Conservation (phyloP, 2,888 invertebrate species). For the Tuberolachnus salignus region DNA sequence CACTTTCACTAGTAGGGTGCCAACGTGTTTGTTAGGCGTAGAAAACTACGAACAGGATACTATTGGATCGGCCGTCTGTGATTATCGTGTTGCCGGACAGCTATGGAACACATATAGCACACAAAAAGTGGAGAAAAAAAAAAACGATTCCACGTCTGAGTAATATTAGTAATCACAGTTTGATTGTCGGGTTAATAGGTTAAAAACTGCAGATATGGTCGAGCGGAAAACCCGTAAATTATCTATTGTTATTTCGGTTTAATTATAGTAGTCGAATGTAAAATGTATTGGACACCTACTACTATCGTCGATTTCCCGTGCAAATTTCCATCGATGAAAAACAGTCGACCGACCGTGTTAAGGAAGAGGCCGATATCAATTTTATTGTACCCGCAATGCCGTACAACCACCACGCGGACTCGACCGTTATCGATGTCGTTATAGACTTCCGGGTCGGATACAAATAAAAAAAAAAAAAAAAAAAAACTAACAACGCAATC, state of each 20-base stretch:
- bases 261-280: not conserved
- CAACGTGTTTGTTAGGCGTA: no score
- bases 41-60: no score
- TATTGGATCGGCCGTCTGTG: no score
- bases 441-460: not conserved
- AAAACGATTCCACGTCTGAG: no score
- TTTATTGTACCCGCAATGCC: slow-evolving; percentile 40
- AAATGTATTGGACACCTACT: no score
- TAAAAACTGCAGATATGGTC: not conserved
- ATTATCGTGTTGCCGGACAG: no score
- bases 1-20: no score
- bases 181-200: slow-evolving; percentile 14
- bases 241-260: slow-evolving; percentile 20
- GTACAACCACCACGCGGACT: slow-evolving; percentile 7
- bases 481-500: not conserved
- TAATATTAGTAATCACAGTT: no score
- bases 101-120: no score
- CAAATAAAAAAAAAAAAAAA: slow-evolving; percentile 33
- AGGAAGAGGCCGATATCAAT: slow-evolving; percentile 15
- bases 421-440: slow-evolving; percentile 17
- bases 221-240: not conserved
- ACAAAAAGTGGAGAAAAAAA: no score
- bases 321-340: slow-evolving; percentile 9
- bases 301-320: not conserved
- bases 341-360: not conserved